These are phyloP conservation scores for Calliphora vomitoria DNA, from an alignment of 2,888 invertebrate species.

Conservation along the genomic window DNA sequence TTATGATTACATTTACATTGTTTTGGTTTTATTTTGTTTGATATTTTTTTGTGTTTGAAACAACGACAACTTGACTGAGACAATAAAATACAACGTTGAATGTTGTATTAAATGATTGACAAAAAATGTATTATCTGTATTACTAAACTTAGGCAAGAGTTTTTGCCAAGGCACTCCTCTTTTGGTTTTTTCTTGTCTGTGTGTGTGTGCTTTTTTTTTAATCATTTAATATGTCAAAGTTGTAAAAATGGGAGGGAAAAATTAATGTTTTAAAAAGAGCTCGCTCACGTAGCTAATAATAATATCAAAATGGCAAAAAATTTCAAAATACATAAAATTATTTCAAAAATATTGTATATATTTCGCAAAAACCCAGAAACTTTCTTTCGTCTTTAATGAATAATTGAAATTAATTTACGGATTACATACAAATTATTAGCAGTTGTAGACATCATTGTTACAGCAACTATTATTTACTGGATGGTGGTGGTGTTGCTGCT, in stretches of 20 bases:
- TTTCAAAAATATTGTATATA: background rate
- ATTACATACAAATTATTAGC: constrained; percentile 65
- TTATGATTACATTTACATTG: constrained; percentile 21
- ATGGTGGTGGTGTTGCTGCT: constrained; percentile 29
- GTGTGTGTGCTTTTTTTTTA: background rate
- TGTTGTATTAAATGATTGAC: constrained; percentile 61
- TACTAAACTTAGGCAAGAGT: constrained; percentile 63
- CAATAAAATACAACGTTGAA: constrained; percentile 16
- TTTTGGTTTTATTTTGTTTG: background rate
- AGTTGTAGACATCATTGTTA: constrained; percentile 42
- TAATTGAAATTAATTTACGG: constrained; percentile 56
- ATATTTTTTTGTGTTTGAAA: constrained; percentile 6
- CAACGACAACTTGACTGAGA: background rate
- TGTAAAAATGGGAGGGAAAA: constrained; percentile 42
- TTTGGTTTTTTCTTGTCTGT: constrained; percentile 22
- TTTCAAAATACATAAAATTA: constrained; percentile 1
- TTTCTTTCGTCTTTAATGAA: constrained; percentile 56
- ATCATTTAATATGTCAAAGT: constrained; percentile 65
- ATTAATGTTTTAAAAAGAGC: constrained; percentile 36
- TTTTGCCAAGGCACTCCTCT: constrained; percentile 68
- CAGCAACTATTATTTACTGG: background rate
- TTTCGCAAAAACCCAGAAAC: constrained; percentile 24
- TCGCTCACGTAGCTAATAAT: constrained; percentile 15
- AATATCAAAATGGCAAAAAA: constrained; percentile 26
- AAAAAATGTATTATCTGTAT: constrained; percentile 53